Conservation (phyloP, 2,113 vertebrate genomes). For the Ranitomeya imitator region DNA sequence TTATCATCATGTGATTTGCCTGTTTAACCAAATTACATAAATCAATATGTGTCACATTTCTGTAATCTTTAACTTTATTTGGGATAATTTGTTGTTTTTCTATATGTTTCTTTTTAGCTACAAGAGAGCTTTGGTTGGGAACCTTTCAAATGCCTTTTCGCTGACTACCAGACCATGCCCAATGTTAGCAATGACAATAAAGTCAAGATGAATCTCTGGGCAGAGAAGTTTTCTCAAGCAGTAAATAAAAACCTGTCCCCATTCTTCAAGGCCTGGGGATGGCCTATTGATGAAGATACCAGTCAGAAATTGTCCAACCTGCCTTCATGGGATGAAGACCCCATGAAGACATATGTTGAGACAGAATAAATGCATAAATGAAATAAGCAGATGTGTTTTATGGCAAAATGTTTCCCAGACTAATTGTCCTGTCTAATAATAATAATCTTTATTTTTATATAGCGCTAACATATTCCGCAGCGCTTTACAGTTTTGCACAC, state of each 20-base stretch:
- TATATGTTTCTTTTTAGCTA: slow-evolving; percentile 65
- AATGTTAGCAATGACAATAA: slow-evolving; percentile 65
- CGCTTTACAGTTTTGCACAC: too few species aligned
- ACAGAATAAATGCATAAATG: neutral
- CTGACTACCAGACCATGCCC: slow-evolving; percentile 70
- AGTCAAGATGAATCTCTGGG: slow-evolving; percentile 79
- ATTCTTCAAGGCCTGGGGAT: slow-evolving; percentile 82
- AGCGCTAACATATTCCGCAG: too few species aligned
- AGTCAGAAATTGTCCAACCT: slow-evolving; percentile 68
- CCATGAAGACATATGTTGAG: slow-evolving; percentile 64
- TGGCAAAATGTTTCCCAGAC: neutral
- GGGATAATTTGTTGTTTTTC: neutral
- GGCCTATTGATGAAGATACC: slow-evolving; percentile 70
- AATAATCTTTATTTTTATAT: too few species aligned
- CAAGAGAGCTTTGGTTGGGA: slow-evolving; percentile 82
- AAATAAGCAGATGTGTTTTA: neutral
- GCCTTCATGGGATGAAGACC: slow-evolving; percentile 75
- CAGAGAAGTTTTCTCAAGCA: slow-evolving; percentile 73
- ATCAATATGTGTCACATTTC: too few species aligned
- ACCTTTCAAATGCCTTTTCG: slow-evolving; percentile 74
- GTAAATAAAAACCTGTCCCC: slow-evolving; percentile 73
- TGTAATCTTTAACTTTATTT: too few species aligned
- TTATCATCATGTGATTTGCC: too few species aligned
- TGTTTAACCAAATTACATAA: too few species aligned
- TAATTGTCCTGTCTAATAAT: too few species aligned